These are phyloP conservation scores for Apodemia duryi DNA, from an alignment of 2,888 invertebrate species.

Conservation along the genomic window DNA sequence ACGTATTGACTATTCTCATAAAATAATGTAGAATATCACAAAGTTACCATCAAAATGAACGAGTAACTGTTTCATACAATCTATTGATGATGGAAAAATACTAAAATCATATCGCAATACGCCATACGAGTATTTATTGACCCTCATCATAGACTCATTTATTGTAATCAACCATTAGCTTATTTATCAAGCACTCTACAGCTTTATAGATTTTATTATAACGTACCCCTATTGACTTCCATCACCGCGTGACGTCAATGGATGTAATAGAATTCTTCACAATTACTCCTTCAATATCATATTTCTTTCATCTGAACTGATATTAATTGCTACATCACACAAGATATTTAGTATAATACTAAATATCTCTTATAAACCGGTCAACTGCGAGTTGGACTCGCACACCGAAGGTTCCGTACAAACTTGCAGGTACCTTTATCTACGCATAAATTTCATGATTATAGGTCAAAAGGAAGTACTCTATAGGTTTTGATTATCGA, in stretches of 20 bases:
- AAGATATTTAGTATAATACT: not conserved
- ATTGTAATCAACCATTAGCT: conserved; percentile 34
- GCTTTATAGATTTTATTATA: conserved; percentile 38
- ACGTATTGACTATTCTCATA: too few species aligned
- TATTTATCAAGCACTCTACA: conserved; percentile 32
- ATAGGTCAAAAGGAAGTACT: too few species aligned
- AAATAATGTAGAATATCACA: too few species aligned
- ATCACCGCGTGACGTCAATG: conserved; percentile 60
- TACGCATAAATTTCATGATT: too few species aligned
- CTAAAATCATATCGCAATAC: not conserved
- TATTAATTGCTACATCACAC: not conserved
- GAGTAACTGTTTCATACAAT: not conserved
- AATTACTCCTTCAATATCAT: not conserved
- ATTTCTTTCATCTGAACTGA: conserved; percentile 4
- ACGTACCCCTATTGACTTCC: conserved; percentile 50
- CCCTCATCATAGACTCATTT: conserved; percentile 32
- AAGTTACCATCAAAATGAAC: too few species aligned
- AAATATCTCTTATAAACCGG: too few species aligned
- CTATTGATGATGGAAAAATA: not conserved
- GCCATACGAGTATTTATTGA: conserved; percentile 1
- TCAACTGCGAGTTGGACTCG: too few species aligned
- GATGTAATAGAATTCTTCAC: conserved; percentile 35
- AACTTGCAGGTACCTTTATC: too few species aligned
- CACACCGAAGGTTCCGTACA: too few species aligned
- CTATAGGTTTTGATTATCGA: too few species aligned